phyloP scores from a whole-genome alignment of 2,113 vertebrate genomes.

The Echinops telfairi region DNA sequence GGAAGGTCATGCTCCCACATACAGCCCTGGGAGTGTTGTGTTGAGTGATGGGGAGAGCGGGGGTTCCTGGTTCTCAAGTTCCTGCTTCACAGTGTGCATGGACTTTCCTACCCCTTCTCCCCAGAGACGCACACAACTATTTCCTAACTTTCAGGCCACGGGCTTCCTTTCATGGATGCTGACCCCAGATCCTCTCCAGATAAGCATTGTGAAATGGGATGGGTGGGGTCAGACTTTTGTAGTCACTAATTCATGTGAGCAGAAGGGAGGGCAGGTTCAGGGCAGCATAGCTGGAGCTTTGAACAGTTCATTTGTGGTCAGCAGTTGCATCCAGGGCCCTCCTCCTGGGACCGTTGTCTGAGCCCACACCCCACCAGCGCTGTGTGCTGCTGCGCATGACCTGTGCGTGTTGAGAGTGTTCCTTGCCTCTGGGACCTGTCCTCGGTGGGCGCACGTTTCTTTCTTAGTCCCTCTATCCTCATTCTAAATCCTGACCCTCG shows the following conservation, averaged over 20 bases:
- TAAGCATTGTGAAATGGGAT: slow-evolving; percentile 58
- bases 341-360: not conserved
- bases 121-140: slow-evolving; percentile 44
- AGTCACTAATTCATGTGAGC: not conserved
- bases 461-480: not conserved
- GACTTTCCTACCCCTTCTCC: slow-evolving; percentile 57
- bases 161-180: slow-evolving; percentile 70
- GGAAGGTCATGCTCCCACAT: slow-evolving; percentile 50
- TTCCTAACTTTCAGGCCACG: slow-evolving; percentile 61
- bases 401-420: not conserved
- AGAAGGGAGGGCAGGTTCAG: slow-evolving; percentile 7
- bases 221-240: slow-evolving; percentile 53
- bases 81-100: not conserved
- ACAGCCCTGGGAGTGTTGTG: not conserved
- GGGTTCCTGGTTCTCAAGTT: slow-evolving; percentile 48
- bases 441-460: not conserved
- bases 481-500: not conserved
- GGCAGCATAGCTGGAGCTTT: slow-evolving; percentile 18
- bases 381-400: rapidly evolving
- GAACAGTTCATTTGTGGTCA: not conserved
- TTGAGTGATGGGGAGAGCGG: not conserved
- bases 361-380: not conserved
- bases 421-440: not conserved
- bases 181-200: slow-evolving; percentile 56
- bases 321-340: not conserved